phyloP scores from a whole-genome alignment of 2,888 invertebrate species.

The Pasiphila rectangulata region DNA sequence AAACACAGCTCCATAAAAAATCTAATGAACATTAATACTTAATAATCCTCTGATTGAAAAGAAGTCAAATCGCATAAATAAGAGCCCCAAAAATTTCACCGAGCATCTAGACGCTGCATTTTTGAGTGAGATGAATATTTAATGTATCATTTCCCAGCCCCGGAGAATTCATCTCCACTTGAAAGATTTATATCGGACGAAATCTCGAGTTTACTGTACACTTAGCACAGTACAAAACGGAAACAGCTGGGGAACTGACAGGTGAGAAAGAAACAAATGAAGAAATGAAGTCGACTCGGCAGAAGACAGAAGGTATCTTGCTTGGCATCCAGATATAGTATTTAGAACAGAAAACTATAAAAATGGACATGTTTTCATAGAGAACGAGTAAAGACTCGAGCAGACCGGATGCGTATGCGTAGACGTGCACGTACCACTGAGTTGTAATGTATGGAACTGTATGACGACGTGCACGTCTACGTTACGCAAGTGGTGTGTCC shows the following conservation, averaged over 20 bases:
- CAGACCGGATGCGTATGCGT: too few relatives aligned
- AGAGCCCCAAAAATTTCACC: conserved; percentile 41
- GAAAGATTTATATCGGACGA: conserved; percentile 73
- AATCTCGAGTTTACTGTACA: conserved; percentile 62
- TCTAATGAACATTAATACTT: conserved; percentile 28
- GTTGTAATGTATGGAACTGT: too few relatives aligned
- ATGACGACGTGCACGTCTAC: too few relatives aligned
- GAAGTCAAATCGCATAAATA: conserved; percentile 38
- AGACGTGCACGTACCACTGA: too few relatives aligned
- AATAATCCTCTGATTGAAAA: conserved; percentile 28
- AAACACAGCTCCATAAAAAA: too few relatives aligned
- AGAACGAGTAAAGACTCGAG: too few relatives aligned
- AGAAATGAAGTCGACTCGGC: too few relatives aligned
- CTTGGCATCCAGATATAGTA: too few relatives aligned
- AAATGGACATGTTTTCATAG: too few relatives aligned
- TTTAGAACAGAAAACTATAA: too few relatives aligned
- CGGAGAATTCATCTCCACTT: conserved; percentile 69
- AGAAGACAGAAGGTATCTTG: too few relatives aligned
- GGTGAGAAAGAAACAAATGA: neutral
- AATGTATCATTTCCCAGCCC: conserved; percentile 73
- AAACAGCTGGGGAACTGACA: conserved; percentile 5
- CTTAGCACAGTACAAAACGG: conserved; percentile 8
- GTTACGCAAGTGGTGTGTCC: too few relatives aligned
- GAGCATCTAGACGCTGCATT: conserved; percentile 70
- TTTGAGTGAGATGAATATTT: conserved; percentile 71